Evolutionary conservation across 2,113 vertebrate species (phyloP).

Genomic region (Gallinago paraguaiae): DNA sequence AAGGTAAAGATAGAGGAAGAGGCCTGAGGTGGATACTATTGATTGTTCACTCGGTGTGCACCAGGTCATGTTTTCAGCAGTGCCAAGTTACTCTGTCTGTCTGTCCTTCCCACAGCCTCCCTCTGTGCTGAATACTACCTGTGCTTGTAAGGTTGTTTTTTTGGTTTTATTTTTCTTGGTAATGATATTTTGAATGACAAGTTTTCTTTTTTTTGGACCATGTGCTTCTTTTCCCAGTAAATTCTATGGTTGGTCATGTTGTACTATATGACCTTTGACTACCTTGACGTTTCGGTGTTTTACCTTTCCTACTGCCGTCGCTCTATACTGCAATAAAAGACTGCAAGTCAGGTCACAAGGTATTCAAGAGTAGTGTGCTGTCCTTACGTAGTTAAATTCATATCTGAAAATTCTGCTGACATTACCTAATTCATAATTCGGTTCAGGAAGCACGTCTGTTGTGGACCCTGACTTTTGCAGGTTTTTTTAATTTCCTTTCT

Average conservation of each 20-base stretch:
- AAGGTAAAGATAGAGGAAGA: not conserved
- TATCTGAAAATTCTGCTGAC: not conserved
- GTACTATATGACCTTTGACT: not conserved
- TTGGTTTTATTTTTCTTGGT: not conserved
- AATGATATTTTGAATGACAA: not conserved
- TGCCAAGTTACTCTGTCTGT: not conserved
- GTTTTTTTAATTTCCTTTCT: not conserved
- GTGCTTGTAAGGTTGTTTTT: not conserved
- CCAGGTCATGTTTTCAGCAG: not conserved
- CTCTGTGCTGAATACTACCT: not conserved
- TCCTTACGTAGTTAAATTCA: not conserved
- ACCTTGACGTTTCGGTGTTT: not conserved
- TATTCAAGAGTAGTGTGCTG: rapidly evolving
- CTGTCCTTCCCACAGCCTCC: not conserved
- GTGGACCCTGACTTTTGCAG: not conserved
- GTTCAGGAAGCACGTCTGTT: not conserved
- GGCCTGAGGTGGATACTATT: not conserved
- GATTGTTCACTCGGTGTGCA: not conserved
- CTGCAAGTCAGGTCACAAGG: not conserved
- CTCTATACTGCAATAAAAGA: not conserved
- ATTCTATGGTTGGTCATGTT: not conserved
- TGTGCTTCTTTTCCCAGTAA: not conserved
- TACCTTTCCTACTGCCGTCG: not conserved
- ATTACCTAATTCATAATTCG: not conserved
- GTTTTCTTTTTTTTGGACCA: not conserved